Evolutionary conservation across 2,888 invertebrate species (phyloP).

Genomic region (Cryptus viduatorius): DNA sequence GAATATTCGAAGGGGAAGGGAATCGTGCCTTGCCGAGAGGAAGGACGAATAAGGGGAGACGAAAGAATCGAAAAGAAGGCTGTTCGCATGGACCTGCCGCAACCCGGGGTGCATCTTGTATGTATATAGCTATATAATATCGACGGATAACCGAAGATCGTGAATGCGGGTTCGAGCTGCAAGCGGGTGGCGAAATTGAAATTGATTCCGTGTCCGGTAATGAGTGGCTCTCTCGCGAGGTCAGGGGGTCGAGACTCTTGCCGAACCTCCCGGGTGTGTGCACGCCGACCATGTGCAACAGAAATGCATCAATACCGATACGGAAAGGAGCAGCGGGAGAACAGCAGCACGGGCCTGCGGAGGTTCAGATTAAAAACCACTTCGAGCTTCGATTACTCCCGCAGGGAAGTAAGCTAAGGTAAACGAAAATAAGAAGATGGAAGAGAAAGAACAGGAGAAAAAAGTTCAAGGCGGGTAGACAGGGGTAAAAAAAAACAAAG

Average conservation of each 20-base stretch:
- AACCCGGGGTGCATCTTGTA: constrained; percentile 54
- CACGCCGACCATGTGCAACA: constrained; percentile 37
- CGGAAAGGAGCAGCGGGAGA: constrained; percentile 46
- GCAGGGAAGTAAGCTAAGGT: constrained; percentile 49
- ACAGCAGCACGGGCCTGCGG: constrained; percentile 31
- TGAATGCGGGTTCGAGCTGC: constrained; percentile 45
- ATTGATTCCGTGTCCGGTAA: constrained; percentile 78
- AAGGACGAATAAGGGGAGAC: constrained; percentile 51
- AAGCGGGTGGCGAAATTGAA: constrained; percentile 76
- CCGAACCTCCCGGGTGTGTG: constrained; percentile 58
- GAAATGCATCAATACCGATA: constrained; percentile 56
- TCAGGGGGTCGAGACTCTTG: constrained; percentile 63
- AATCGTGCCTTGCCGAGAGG: constrained; percentile 52
- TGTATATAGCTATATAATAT: constrained; percentile 48
- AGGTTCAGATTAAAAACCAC: constrained; percentile 68
- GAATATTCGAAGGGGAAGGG: constrained; percentile 28
- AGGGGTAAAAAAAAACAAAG: neutral
- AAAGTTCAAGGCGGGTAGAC: constrained; percentile 47
- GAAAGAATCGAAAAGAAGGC: constrained; percentile 30
- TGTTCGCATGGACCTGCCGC: constrained; percentile 60
- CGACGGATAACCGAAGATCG: constrained; percentile 33
- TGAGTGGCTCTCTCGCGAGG: constrained; percentile 67
- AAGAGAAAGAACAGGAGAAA: neutral
- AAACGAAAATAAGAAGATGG: constrained; percentile 43
- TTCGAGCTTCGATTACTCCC: constrained; percentile 68